Conservation (phyloP, 2,888 invertebrate species). For the Hypsopygia costalis region DNA sequence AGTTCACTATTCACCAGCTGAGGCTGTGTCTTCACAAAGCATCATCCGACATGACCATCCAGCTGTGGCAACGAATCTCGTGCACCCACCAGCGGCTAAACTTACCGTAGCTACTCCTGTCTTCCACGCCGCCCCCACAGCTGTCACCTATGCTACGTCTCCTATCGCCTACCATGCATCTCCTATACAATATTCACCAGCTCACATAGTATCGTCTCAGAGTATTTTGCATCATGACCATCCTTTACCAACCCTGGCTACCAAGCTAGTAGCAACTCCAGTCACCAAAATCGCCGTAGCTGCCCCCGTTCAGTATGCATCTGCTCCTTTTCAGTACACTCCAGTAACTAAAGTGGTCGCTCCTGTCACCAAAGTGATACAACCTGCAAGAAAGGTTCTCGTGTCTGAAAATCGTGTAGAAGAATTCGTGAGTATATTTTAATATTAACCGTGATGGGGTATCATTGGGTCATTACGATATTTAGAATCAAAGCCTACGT, state of each 20-base stretch:
- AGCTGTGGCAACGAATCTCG: slow-evolving; percentile 9
- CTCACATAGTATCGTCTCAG: slow-evolving; percentile 59
- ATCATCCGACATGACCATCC: slow-evolving; percentile 44
- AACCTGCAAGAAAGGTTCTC: slow-evolving; percentile 16
- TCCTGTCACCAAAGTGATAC: slow-evolving; percentile 19
- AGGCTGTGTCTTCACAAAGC: slow-evolving; percentile 56
- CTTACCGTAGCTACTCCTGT: slow-evolving; percentile 25
- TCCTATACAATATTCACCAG: slow-evolving; percentile 52
- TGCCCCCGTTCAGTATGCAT: slow-evolving; percentile 25
- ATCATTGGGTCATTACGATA: too few relatives aligned
- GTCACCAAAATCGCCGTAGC: slow-evolving; percentile 29
- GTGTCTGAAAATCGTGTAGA: slow-evolving; percentile 22
- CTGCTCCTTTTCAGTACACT: slow-evolving; percentile 38
- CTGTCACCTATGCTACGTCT: slow-evolving; percentile 38
- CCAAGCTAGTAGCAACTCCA: slow-evolving; percentile 22
- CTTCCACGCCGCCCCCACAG: slow-evolving; percentile 18
- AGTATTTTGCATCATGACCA: slow-evolving; percentile 54
- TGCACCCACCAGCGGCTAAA: slow-evolving; percentile 33
- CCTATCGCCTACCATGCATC: slow-evolving; percentile 25
- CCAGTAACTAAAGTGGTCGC: slow-evolving; percentile 33
- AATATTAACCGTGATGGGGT: too few relatives aligned
- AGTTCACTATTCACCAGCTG: slow-evolving; percentile 50
- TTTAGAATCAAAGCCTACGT: too few relatives aligned
- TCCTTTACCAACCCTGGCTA: slow-evolving; percentile 32
- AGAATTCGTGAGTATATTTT: slow-evolving; percentile 21